Evolutionary conservation across 1,140 invertebrate species (phyloP), one percentile per base, ranked within the genome.

Genomic region (Drosophila pachea): DNA sequence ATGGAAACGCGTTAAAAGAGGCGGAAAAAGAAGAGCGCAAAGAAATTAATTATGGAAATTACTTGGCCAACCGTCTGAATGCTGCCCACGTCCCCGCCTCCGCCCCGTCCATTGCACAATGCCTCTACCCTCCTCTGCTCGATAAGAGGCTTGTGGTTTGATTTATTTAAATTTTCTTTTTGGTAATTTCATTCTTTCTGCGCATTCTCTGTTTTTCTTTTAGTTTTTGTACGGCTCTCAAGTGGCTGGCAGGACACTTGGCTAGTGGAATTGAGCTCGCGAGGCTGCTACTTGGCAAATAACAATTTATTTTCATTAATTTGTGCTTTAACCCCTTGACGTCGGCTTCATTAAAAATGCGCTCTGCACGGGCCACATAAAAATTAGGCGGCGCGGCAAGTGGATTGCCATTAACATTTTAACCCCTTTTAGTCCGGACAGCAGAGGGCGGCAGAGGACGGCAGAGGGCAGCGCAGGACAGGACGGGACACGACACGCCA

Each of bases 221-320:
- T 55, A 31, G n/a, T 52, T 40, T 7, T 42, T 32, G 22, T 6
- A 5, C 0, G 31, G 38, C 47, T 63, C 35, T 52, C 36, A 63
- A 58, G 73, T 48, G 45, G 36, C 42, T 29, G 43, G 54, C 43
- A 43, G 77, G 55, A 75, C 54, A 72, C 72, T 75, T 66, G 59
- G 70, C 52, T 59, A 66, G 64, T 69, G 58, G 64, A 63, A 63
- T 69, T 42, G 42, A 54, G 31, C 9, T 32, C 47, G 8, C 33
- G 42, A 14, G 54, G 29, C 53, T 12, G 42, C 60, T 67, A 33
- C 42, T 45, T 53, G 62, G 68, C 62, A 68, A 76, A 88, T 83
- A 79, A 87, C 87, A 88, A 88, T 88, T 88, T 84, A 88, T 88
- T 88, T 88, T 88, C 87, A 88, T 88, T 88, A 88, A 88, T 88